phyloP scores from a whole-genome alignment of 2,113 vertebrate genomes.

The Anguilla japonica region DNA sequence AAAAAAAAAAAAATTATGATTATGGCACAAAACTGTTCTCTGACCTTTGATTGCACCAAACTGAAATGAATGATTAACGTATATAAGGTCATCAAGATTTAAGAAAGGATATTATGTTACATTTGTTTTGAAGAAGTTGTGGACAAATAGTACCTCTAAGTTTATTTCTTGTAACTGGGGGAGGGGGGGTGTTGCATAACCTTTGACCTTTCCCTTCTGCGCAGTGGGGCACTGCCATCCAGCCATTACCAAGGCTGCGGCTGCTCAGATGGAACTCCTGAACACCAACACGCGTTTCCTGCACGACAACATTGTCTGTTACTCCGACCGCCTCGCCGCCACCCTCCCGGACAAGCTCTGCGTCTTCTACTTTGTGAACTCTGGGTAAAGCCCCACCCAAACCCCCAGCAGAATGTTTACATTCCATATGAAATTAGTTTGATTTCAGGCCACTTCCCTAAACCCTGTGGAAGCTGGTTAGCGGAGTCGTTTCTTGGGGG shows the following conservation, averaged over 20 bases:
- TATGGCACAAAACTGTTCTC: too few species aligned
- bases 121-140: too few species aligned
- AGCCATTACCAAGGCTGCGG: slow-evolving; percentile 80
- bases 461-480: background rate
- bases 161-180: too few species aligned
- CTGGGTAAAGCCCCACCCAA: slow-evolving; percentile 74
- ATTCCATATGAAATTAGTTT: background rate
- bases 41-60: too few species aligned
- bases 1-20: too few species aligned
- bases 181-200: too few species aligned
- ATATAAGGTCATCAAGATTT: too few species aligned
- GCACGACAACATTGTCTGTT: slow-evolving; percentile 85
- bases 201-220: slow-evolving; percentile 40
- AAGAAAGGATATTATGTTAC: too few species aligned
- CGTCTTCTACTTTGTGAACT: slow-evolving; percentile 93
- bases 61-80: too few species aligned
- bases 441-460: background rate
- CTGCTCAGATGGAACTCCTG: slow-evolving; percentile 81
- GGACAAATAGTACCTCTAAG: too few species aligned
- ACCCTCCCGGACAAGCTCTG: slow-evolving; percentile 80
- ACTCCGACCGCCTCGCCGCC: slow-evolving; percentile 79
- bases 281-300: slow-evolving; percentile 90
- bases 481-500: background rate
- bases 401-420: background rate
- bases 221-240: slow-evolving; percentile 93